Evolutionary conservation across 1,140 invertebrate genomes (phyloP).

Genomic region (Frieseomelitta varia): DNA sequence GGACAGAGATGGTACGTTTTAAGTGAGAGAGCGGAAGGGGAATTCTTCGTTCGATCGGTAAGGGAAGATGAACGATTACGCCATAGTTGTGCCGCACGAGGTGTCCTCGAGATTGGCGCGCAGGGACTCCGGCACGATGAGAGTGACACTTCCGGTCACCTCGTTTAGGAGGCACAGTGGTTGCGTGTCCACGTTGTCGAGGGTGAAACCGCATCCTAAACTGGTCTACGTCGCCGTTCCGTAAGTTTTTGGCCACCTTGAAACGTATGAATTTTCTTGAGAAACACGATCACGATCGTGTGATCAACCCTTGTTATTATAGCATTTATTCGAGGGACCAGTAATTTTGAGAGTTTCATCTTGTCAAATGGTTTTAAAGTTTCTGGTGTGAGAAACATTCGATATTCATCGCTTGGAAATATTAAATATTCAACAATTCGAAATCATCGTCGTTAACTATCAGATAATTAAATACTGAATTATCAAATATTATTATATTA

Average conservation of each 20-base stretch:
- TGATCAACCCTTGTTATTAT: neutral
- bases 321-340: too few relatives aligned
- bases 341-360: too few relatives aligned
- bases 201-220: slow-evolving; percentile 72
- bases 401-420: too few relatives aligned
- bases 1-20: too few relatives aligned
- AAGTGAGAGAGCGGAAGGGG: slow-evolving; percentile 6
- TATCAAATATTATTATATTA: too few relatives aligned
- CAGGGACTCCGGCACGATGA: slow-evolving; percentile 77
- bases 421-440: too few relatives aligned
- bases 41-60: neutral
- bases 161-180: slow-evolving; percentile 78
- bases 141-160: slow-evolving; percentile 73
- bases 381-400: too few relatives aligned
- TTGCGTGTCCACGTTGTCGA: slow-evolving; percentile 75
- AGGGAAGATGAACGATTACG: slow-evolving; percentile 74
- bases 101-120: slow-evolving; percentile 72
- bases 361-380: too few relatives aligned
- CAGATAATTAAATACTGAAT: too few relatives aligned
- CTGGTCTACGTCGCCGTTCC: slow-evolving; percentile 75
- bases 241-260: slow-evolving; percentile 69
- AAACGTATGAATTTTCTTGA: neutral
- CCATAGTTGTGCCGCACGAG: slow-evolving; percentile 70
- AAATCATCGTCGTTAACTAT: too few relatives aligned
- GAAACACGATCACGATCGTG: neutral